Evolutionary conservation across 2,113 vertebrate genomes (phyloP), one percentile per base, ranked within the genome.

Genomic region (Myotis davidii): DNA sequence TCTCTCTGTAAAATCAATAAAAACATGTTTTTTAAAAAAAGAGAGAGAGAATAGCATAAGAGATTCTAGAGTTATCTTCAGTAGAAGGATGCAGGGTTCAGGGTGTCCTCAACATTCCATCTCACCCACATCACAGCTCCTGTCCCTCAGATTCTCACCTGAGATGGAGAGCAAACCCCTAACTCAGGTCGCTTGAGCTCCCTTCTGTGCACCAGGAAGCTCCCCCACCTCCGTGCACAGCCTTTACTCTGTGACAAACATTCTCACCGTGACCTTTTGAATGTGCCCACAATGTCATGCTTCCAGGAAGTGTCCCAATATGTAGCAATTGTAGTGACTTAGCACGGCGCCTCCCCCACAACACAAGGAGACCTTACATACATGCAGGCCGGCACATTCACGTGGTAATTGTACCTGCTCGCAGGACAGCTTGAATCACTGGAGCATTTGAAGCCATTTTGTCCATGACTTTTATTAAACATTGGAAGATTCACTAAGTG

Each of bases 331-430:
- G 6, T 5, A 1, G 37, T 81, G 9, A 45, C 27, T 61, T 37
- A 3, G 11, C 54, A 5, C 14, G 29, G 39, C n/a, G 12, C 64
- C 54, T 34, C 65, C 14, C 5, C 21, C 2, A 39, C 50, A n/a
- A 13, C 83, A 70, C 77, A 10, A 23, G 48, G 27, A 84, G 77
- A 37, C 52, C 64, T 56, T 37, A 0, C 12, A 5, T 3, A 3
- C 23, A 1, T 21, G 3, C 3, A 23, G n/a, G 32, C 23, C 0
- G 0, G n/a, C 6, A 10, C 12, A 7, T 61, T 78, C 70, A n/a
- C 12, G 0, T 1, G 12, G 25, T 9, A 12, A 6, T 27, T 21
- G 25, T 52, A 11, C 0, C 0, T n/a, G 3, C 4, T 16, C 0
- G 6, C 34, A 21, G 69, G 65, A 45, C 27, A 17, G 72, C 13